Evolutionary conservation across 2,113 vertebrate genomes (phyloP), one percentile per base, ranked within the genome.

Genomic region (Phodopus roborovskii): DNA sequence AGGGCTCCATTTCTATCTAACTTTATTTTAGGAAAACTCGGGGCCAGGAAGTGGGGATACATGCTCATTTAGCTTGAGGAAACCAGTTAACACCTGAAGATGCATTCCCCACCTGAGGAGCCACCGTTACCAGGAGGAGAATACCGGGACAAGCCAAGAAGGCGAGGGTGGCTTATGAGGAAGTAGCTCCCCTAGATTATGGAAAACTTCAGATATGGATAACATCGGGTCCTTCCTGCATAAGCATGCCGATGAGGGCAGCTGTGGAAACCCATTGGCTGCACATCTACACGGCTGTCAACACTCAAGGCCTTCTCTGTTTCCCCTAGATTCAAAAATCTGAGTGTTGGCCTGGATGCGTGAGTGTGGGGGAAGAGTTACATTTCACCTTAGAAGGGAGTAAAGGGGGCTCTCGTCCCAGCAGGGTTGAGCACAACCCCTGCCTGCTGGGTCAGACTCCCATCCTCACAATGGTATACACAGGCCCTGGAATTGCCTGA

Each of bases 1-100:
- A 39, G 39, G 48, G 92, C 78, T 58, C 90, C 91, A 92, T 96
- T 97, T 97, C 82, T 87, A 83, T 96, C n/a, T 1, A 24, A 91
- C 60, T 58, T 95, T 60, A 62, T 68, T 30, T 33, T 88, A 90
- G 87, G 73, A 75, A 96, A 88, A 56, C 64, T 45, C 39, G 42
- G n/a, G n/a, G 24, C 19, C 70, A 36, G 75, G 58, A 50, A 79
- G 66, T 74, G 28, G 9, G 28, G 24, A 6, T 42, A 70, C 48
- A n/a, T 36, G 13, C 50, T 91, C 58, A 90, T 68, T 93, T 93
- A 90, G 58, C 30, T 53, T 24, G 33, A 86, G 73, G 62, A 58
- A 95, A 86, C n/a, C 10, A 78, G 92, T 77, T 7, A 73, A 78
- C 42, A 33, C 68, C 82, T 92, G 19, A 66, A 60, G 94, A 42